Evolutionary conservation across 2,888 invertebrate species (phyloP).

Genomic region (Macaria notata): DNA sequence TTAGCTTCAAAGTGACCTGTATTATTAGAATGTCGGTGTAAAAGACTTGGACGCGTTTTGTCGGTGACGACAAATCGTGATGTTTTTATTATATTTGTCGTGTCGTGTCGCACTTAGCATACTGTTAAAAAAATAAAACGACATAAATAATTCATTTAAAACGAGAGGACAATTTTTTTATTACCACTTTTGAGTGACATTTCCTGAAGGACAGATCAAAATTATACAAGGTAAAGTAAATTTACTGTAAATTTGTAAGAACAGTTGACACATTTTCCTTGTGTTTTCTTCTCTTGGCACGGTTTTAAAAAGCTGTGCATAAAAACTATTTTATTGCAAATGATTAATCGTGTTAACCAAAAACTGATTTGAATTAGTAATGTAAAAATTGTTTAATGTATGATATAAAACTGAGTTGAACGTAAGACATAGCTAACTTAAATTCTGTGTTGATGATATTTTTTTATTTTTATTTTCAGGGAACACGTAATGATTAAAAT

Average conservation of each 20-base stretch:
- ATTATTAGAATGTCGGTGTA: constrained; percentile 5
- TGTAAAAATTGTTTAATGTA: constrained; percentile 13
- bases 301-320: background rate
- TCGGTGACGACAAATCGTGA: constrained; percentile 23
- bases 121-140: constrained; percentile 15
- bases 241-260: too few relatives aligned
- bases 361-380: constrained; percentile 26
- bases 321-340: too few relatives aligned
- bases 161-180: constrained; percentile 1
- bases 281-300: constrained; percentile 3
- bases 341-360: constrained; percentile 14
- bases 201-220: background rate
- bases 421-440: too few relatives aligned
- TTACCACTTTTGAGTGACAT: constrained; percentile 12
- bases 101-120: constrained; percentile 27
- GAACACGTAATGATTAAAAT: too few relatives aligned
- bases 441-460: too few relatives aligned
- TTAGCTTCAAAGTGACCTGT: too few relatives aligned
- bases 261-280: too few relatives aligned
- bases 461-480: too few relatives aligned
- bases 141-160: constrained; percentile 17
- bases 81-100: constrained; percentile 21
- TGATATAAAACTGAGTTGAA: background rate
- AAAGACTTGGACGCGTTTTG: constrained; percentile 15
- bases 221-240: too few relatives aligned